These are phyloP conservation scores for Chelonoidis abingdonii DNA, from an alignment of 2,113 vertebrate species.

Conservation along the genomic window DNA sequence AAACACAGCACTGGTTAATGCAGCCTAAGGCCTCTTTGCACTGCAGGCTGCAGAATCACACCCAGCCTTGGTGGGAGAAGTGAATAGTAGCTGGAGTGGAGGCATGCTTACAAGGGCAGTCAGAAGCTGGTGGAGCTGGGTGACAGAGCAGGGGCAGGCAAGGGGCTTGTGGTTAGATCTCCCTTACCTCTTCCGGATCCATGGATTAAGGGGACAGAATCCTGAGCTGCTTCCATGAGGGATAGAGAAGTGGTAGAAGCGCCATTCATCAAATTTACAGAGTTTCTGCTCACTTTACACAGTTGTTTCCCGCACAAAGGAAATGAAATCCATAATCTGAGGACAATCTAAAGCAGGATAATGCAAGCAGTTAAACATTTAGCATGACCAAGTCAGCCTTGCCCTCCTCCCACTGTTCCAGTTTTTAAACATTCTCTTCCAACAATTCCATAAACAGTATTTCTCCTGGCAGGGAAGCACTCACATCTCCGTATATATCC, in stretches of 20 bases:
- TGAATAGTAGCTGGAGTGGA: background rate
- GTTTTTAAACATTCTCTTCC: background rate
- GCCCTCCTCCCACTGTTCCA: fast-evolving
- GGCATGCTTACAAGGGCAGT: background rate
- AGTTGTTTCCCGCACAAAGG: background rate
- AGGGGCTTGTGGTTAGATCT: background rate
- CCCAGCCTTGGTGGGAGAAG: background rate
- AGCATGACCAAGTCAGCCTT: fast-evolving
- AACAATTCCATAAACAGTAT: background rate
- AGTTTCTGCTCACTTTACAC: background rate
- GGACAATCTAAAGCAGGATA: fast-evolving
- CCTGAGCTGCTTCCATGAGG: background rate
- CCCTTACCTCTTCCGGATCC: background rate
- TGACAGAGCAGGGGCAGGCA: background rate
- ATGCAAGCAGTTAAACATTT: fast-evolving
- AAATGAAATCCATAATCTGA: background rate
- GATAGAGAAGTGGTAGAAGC: background rate
- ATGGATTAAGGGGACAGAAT: background rate
- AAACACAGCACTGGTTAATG: background rate
- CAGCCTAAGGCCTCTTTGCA: background rate
- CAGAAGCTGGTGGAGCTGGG: background rate
- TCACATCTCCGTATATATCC: conserved; percentile 11
- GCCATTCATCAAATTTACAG: background rate
- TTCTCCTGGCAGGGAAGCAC: background rate
- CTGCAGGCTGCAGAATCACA: background rate